Evolutionary conservation across 2,113 vertebrate species (phyloP).

Genomic region (Delphinapterus leucas): DNA sequence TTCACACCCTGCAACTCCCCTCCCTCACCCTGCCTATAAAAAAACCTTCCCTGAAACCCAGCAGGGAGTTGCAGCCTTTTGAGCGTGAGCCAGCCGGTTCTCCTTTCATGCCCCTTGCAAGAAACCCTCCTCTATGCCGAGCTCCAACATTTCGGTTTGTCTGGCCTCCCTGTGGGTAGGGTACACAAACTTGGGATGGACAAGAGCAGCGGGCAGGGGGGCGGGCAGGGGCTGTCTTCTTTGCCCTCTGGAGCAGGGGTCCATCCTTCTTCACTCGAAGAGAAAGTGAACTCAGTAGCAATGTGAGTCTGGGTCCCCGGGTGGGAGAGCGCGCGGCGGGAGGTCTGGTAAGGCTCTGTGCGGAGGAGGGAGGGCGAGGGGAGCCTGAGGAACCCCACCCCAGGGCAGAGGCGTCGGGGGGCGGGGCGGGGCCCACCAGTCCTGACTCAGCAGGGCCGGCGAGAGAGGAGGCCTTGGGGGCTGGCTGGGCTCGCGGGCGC

Average conservation of each 20-base stretch:
- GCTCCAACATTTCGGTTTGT: not conserved
- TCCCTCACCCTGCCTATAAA: not conserved
- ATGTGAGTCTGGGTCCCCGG: not conserved
- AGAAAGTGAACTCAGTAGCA: not conserved
- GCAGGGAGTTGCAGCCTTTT: not conserved
- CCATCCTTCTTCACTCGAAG: not conserved
- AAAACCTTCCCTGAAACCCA: not conserved
- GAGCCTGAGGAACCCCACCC: not conserved
- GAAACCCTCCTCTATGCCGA: not conserved
- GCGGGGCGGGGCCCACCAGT: no score
- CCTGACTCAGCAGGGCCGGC: not conserved
- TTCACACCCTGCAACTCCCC: fast-evolving
- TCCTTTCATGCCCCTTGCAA: not conserved
- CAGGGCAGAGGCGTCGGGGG: not conserved
- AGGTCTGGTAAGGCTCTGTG: not conserved
- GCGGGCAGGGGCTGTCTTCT: not conserved
- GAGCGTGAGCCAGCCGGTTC: fast-evolving
- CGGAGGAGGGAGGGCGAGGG: no score
- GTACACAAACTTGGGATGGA: not conserved
- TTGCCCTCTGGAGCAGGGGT: not conserved
- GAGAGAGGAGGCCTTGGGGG: not conserved
- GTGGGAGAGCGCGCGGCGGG: not conserved
- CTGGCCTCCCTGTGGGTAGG: not conserved
- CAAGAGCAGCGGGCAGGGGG: not conserved
- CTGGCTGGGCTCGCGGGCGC: not conserved